Conservation (phyloP, 2,888 invertebrate species). For the Pogonocherus hispidulus region DNA sequence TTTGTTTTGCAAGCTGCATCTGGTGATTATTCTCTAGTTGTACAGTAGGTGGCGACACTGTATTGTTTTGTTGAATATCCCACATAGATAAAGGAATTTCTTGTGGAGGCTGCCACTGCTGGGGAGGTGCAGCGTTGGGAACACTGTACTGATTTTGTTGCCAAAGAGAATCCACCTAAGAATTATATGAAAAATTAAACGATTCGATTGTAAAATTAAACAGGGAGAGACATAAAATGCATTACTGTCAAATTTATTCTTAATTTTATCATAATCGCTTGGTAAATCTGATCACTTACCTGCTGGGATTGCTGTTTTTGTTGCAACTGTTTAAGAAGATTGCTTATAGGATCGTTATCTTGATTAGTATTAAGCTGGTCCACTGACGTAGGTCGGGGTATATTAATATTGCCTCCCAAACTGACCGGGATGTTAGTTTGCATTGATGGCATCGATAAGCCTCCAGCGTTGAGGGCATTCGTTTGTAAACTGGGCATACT, state of each 20-base stretch:
- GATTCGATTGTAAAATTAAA: too few relatives aligned
- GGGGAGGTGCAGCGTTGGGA: conserved; percentile 48
- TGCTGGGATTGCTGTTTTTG: conserved; percentile 58
- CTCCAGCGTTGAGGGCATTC: conserved; percentile 36
- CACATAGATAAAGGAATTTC: conserved; percentile 63
- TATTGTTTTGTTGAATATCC: conserved; percentile 57
- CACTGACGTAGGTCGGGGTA: conserved; percentile 55
- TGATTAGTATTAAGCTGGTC: conserved; percentile 50
- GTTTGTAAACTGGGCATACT: conserved; percentile 51
- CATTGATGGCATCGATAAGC: conserved; percentile 47
- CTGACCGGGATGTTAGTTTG: conserved; percentile 48
- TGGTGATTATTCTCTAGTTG: conserved; percentile 48
- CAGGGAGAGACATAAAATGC: too few relatives aligned
- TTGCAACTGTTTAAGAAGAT: conserved; percentile 70
- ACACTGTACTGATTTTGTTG: conserved; percentile 63
- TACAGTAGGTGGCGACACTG: conserved; percentile 36
- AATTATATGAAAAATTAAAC: conserved; percentile 29
- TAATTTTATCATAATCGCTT: too few relatives aligned
- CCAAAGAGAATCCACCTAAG: conserved; percentile 61
- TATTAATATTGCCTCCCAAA: conserved; percentile 48
- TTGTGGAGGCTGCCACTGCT: conserved; percentile 57
- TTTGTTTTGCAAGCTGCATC: conserved; percentile 40
- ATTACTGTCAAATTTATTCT: too few relatives aligned
- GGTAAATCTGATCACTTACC: conserved; percentile 34
- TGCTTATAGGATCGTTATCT: conserved; percentile 70